Evolutionary conservation across 2,888 invertebrate species (phyloP), one percentile per base, ranked within the genome.

Genomic region (Caenorhabditis becei): DNA sequence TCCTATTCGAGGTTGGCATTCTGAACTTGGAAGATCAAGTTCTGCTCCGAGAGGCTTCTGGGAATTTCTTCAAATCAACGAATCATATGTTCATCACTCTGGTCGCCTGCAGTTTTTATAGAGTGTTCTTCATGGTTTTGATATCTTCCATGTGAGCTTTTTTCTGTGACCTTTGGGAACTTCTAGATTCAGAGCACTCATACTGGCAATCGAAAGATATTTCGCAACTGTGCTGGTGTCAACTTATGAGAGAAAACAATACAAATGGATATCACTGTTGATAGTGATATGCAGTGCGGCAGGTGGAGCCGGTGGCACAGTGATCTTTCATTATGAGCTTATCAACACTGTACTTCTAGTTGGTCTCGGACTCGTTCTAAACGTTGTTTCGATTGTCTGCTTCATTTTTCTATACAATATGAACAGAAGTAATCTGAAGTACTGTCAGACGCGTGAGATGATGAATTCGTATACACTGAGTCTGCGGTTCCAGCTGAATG

Each of bases 401-500:
- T 71, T 62, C 18, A 44, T 62, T n/a, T 53, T 51, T 11, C 28
- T 71, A 20, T 53, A 62, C 32, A 61, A 58, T 49, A 8, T 44
- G 16, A 71, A 71, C 54, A 41, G 59, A 8, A 28, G 61, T 1
- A 53, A 62, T 28, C 28, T 71, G 44, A 61, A 69, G 11, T 23
- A 49, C 37, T 69, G 62, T 47, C 69, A 77, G 47, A 70, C 69
- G 2, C 11, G 77, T 16, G 69, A 77, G 14, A 35, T 77, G 16
- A 49, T n/a, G 16, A 47, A 24, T 1, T 49, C 56, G 0, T 77
- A 77, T 32, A 54, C 69, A 2, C n/a, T 77, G 26, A 77, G 77
- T 26, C 49, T 63, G n/a, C 16, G 77, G n/a, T 77, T 77, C 58
- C 77, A 77, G 28, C 28, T 77, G 0, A 77, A 77, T 70, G 77